Percentiles rank a stretch among this genome's conserved stretches.
Evolutionary conservation across 2,888 invertebrate species (phyloP).

Genomic region (Pantelozetes paolii): DNA sequence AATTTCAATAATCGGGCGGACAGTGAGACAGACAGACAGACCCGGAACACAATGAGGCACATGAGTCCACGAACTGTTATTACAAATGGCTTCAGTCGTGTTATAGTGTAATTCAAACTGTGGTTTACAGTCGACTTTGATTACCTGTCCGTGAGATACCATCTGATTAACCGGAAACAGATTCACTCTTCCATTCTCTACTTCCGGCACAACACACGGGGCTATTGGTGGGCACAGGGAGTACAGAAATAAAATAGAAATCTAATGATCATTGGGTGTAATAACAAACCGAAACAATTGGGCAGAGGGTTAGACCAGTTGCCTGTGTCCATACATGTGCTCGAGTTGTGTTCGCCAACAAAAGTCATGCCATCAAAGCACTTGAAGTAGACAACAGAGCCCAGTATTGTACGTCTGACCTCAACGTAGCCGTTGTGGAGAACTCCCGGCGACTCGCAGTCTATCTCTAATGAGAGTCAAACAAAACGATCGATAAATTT

Average conservation of each 20-base stretch:
- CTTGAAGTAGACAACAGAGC: conserved; percentile 85
- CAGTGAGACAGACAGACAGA: conserved; percentile 52
- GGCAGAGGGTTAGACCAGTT: conserved; percentile 88
- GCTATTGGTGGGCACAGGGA: conserved; percentile 58
- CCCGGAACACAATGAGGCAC: conserved; percentile 80
- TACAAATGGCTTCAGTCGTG: conserved; percentile 72
- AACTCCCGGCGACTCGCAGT: conserved; percentile 88
- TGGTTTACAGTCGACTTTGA: conserved; percentile 71
- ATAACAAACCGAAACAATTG: conserved; percentile 59
- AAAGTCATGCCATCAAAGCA: conserved; percentile 88
- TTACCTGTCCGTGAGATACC: conserved; percentile 66
- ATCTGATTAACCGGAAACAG: conserved; percentile 50
- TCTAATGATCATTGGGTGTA: too few species aligned
- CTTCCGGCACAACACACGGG: conserved; percentile 84
- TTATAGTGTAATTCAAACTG: conserved; percentile 66
- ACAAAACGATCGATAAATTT: conserved; percentile 59
- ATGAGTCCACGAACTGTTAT: conserved; percentile 93
- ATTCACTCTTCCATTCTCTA: conserved; percentile 54
- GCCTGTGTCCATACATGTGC: conserved; percentile 83
- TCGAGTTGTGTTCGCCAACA: conserved; percentile 79
- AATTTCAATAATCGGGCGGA: too few species aligned
- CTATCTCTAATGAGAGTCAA: conserved; percentile 68
- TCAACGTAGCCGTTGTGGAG: conserved; percentile 89
- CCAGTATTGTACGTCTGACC: conserved; percentile 75
- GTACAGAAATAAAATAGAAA: background rate